phyloP scores from a whole-genome alignment of 2,797 vertebrate species.

The Lates japonicus region DNA sequence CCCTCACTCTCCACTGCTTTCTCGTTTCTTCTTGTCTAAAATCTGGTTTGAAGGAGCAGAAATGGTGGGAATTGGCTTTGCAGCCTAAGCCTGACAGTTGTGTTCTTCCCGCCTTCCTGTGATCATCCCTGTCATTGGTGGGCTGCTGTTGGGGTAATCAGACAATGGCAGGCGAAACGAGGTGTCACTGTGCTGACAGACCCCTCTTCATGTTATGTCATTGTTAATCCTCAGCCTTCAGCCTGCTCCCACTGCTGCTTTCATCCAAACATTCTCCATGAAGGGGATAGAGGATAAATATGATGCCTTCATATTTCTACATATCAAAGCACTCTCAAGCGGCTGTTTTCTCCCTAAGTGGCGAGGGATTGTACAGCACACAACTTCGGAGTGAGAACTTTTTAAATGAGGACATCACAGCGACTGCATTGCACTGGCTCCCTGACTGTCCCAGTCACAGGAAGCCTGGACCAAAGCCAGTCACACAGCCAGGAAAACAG shows the following conservation, averaged over 20 bases:
- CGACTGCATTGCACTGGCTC: conserved; percentile 50
- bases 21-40: conserved; percentile 89
- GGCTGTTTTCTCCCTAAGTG: conserved; percentile 83
- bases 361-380: conserved; percentile 71
- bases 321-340: conserved; percentile 82
- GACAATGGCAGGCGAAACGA: conserved; percentile 93
- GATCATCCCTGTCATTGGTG: conserved; percentile 93
- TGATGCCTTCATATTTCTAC: conserved; percentile 82
- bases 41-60: conserved; percentile 92
- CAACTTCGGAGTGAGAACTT: conserved; percentile 81
- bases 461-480: conserved; percentile 79
- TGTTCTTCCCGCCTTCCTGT: conserved; percentile 97
- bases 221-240: conserved; percentile 90
- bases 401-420: conserved; percentile 83
- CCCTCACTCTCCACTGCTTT: conserved; percentile 67
- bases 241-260: conserved; percentile 73
- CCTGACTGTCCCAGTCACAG: conserved; percentile 72
- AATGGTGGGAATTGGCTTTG: conserved; percentile 93
- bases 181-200: conserved; percentile 91
- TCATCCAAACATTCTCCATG: conserved; percentile 70
- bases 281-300: conserved; percentile 78
- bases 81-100: conserved; percentile 91
- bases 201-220: conserved; percentile 89
- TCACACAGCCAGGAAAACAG: conserved; percentile 68
- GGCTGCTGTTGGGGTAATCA: conserved; percentile 89